Evolutionary conservation across 2,797 vertebrate species (phyloP), one percentile per base, ranked within the genome.

Genomic region (Bucorvus abyssinicus): DNA sequence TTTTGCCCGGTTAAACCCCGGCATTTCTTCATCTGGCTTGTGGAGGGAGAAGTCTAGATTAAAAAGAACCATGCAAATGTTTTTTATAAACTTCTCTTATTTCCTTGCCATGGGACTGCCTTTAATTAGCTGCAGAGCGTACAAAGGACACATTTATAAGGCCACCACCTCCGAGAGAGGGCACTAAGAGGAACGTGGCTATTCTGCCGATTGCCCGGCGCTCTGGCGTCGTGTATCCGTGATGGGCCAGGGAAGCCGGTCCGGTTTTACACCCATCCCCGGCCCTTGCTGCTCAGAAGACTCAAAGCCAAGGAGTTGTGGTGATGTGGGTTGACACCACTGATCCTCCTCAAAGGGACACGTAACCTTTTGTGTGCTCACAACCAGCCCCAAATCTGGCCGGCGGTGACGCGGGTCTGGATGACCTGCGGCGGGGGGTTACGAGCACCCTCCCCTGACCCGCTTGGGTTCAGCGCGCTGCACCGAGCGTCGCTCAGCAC

Each of bases 51-150:
- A 97, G 96, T 95, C 96, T 97, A 97, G 97, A 98, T 98, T 98
- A 98, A 98, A 98, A 98, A 98, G 98, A 94, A 90, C 93, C 97
- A 97, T 97, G 98, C 98, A 97, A 99, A 98, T 98, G 98, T 97
- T 99, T 99, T 98, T 96, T 98, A 98, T 98, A 98, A 98, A 98
- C 97, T 96, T 94, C 94, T 98, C 98, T 97, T 97, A 95, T 97
- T 97, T 95, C 97, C 97, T 90, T 97, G 97, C 97, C 98, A 89
- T 93, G 96, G 92, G 97, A 97, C 98, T 98, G 98, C 97, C 98
- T 99, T 98, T 98, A 98, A 99, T 99, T 99, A 99, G 97, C 98
- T 95, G 95, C 14, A 68, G 22, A 38, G 91, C 97, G 96, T 91
- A 98, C 97, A 98, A 97, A 98, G 97, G 96, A 96, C 94, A 92